phyloP scores from a whole-genome alignment of 2,797 vertebrate genomes.

The Cryptoblepharus egeriae region DNA sequence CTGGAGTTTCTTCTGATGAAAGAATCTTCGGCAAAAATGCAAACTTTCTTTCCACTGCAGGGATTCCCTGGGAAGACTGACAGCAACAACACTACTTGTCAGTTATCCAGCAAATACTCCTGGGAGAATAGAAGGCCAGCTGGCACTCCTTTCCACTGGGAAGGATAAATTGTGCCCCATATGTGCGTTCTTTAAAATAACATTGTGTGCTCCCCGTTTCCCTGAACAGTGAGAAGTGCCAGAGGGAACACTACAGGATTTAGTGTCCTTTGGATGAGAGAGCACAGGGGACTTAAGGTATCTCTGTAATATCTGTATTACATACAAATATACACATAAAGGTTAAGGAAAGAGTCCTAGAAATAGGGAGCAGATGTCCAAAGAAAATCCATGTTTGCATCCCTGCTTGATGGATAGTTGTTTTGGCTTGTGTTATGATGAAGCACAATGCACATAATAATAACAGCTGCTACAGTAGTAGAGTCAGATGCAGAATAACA shows the following conservation, averaged over 20 bases:
- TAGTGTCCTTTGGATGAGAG: neutral
- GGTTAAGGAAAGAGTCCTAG: neutral
- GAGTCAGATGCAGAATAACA: too few relatives aligned
- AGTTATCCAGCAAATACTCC: constrained; percentile 1
- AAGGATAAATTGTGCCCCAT: neutral
- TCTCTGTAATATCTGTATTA: neutral
- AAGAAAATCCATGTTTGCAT: too few relatives aligned
- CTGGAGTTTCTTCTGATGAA: neutral
- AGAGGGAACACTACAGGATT: constrained; percentile 1
- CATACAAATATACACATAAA: neutral
- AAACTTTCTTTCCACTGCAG: constrained; percentile 18
- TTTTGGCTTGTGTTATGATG: too few relatives aligned
- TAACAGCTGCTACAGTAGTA: too few relatives aligned
- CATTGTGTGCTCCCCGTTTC: constrained; percentile 8
- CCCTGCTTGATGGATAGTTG: too few relatives aligned
- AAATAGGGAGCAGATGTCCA: neutral
- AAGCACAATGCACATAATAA: too few relatives aligned
- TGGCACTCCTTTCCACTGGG: neutral
- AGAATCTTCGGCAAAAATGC: neutral
- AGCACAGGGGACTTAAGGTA: neutral
- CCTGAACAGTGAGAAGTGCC: neutral
- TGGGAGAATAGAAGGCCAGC: neutral
- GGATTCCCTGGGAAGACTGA: neutral
- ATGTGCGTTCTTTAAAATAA: constrained; percentile 11
- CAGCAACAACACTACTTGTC: neutral